These are phyloP conservation scores for Pinctada fucata DNA, from an alignment of 2,888 invertebrate species.

Conservation along the genomic window DNA sequence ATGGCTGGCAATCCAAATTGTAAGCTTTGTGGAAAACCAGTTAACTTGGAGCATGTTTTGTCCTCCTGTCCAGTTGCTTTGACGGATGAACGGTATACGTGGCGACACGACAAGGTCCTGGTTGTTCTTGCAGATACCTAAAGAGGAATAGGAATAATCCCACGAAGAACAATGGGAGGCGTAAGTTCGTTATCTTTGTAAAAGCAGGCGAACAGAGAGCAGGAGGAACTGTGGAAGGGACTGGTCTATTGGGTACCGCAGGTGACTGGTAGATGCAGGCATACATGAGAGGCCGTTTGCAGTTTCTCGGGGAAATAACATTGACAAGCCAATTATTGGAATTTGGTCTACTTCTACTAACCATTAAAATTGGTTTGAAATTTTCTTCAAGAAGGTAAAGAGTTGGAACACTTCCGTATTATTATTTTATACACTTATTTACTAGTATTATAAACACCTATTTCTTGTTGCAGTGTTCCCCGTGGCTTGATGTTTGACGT, in stretches of 20 bases:
- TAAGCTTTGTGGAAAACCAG: slow-evolving; percentile 33
- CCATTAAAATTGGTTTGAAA: no score
- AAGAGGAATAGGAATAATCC: slow-evolving; percentile 13
- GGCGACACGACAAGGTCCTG: slow-evolving; percentile 23
- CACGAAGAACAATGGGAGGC: not conserved
- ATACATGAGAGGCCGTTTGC: not conserved
- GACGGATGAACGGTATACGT: slow-evolving; percentile 26
- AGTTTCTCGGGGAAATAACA: slow-evolving; percentile 18
- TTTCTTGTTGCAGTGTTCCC: no score
- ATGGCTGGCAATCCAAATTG: slow-evolving; percentile 24
- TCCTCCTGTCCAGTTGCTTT: slow-evolving; percentile 30
- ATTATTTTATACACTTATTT: no score
- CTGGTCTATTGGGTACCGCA: slow-evolving; percentile 16
- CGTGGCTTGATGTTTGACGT: no score
- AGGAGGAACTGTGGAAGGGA: slow-evolving; percentile 16
- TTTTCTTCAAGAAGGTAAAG: no score
- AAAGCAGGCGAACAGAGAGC: not conserved
- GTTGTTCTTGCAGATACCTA: slow-evolving; percentile 20
- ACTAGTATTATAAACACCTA: no score
- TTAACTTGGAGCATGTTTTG: slow-evolving; percentile 33
- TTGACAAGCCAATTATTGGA: slow-evolving; percentile 1
- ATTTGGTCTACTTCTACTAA: slow-evolving; percentile 7
- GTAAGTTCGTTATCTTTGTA: slow-evolving; percentile 20
- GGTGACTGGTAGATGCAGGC: slow-evolving; percentile 18
- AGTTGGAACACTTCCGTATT: no score